Conservation (phyloP, 2,113 vertebrate genomes). For the Chaetops frenatus region DNA sequence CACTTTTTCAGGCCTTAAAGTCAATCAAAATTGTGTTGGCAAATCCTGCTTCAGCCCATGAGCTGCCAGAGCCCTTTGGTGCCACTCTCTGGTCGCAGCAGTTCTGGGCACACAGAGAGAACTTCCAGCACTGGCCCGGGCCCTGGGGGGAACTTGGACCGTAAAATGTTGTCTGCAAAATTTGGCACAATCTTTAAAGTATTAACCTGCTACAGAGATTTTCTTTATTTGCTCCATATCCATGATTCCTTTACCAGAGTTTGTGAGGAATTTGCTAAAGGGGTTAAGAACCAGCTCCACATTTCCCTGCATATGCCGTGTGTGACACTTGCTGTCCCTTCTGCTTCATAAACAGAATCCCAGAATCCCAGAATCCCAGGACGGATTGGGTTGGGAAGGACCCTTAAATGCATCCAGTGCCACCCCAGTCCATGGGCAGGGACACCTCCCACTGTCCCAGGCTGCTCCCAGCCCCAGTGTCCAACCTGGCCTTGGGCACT, state of each 20-base stretch:
- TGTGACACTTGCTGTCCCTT: rapidly evolving
- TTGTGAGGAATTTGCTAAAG: background rate
- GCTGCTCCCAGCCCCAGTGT: background rate
- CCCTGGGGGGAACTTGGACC: background rate
- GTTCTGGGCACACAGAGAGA: rapidly evolving
- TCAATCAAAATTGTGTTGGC: background rate
- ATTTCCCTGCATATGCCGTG: background rate
- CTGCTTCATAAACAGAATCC: background rate
- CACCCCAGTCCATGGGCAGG: background rate
- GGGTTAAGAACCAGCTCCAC: background rate
- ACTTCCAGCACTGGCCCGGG: rapidly evolving
- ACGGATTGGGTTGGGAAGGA: background rate
- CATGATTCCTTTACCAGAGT: background rate
- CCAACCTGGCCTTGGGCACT: background rate
- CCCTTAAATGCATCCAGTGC: background rate
- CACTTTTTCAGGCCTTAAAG: background rate
- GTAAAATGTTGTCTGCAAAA: background rate
- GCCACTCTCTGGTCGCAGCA: background rate
- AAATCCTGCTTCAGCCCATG: background rate
- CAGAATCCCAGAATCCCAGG: background rate
- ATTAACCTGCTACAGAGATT: background rate
- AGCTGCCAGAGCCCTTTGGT: background rate
- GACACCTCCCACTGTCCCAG: background rate
- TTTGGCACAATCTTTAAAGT: background rate
- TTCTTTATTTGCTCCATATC: background rate